Percentiles rank a stretch among this genome's conserved stretches.
Conservation (phyloP, 1,140 invertebrate genomes). For the Drosophila kepulauana region DNA sequence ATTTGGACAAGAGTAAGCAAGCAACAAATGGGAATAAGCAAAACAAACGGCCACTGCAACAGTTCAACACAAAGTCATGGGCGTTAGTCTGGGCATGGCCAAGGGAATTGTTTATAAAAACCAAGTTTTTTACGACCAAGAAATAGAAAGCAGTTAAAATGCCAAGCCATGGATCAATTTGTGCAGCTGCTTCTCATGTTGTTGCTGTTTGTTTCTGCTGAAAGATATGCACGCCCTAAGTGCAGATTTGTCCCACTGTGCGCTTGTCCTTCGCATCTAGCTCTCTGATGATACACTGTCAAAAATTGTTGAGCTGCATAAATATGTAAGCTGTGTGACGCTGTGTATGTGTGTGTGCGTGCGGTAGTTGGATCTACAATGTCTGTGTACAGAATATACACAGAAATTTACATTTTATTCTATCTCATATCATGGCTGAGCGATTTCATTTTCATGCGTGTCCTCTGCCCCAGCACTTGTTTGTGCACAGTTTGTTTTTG, state of each 20-base stretch:
- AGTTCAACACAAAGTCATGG: conserved; percentile 62
- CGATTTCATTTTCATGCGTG: conserved; percentile 59
- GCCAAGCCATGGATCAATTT: conserved; percentile 67
- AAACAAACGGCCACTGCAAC: conserved; percentile 72
- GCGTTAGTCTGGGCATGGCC: conserved; percentile 36
- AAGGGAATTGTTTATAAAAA: conserved; percentile 49
- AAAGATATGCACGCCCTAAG: conserved; percentile 17
- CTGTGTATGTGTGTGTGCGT: conserved; percentile 10
- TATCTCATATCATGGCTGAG: conserved; percentile 59
- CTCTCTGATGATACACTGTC: conserved; percentile 59
- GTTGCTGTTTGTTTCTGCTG: conserved; percentile 15
- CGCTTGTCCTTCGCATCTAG: conserved; percentile 1
- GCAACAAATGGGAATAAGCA: conserved; percentile 78
- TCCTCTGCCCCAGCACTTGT: conserved; percentile 59
- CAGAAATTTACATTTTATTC: conserved; percentile 65
- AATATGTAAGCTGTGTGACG: conserved; percentile 34
- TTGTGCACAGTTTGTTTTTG: conserved; percentile 54
- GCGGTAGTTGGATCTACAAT: conserved; percentile 9
- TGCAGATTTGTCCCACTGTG: conserved; percentile 33
- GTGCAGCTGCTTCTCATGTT: conserved; percentile 54
- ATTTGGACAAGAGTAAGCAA: conserved; percentile 76
- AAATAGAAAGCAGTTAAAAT: conserved; percentile 49
- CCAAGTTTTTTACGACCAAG: conserved; percentile 47
- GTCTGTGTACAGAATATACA: conserved; percentile 8
- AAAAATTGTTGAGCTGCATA: conserved; percentile 61